Evolutionary conservation across 2,888 invertebrate species (phyloP), one percentile per base, ranked within the genome.

Genomic region (Drosophila pegasa): DNA sequence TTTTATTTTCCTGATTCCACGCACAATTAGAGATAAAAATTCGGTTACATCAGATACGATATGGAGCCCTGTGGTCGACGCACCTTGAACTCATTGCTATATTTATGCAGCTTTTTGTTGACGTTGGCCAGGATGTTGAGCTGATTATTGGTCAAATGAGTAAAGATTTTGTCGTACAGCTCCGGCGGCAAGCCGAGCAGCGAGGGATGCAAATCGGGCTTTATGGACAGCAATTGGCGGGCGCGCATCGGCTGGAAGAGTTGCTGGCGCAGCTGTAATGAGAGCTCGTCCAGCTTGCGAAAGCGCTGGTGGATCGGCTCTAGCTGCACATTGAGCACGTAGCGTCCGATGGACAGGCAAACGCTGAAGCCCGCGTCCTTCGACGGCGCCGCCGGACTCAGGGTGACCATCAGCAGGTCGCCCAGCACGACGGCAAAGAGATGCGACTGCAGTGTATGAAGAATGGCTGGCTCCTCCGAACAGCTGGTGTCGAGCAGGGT

Each of bases 221-320:
- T 64, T 78, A 93, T 89, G 22, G 70, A 56, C 59, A 90, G 80
- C 18, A 95, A 89, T 75, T 95, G 93, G 74, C 93, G 92, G 76
- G 94, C 93, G 56, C 94, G 94, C 40, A 94, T 92, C 29, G 94
- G 94, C 33, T 93, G 91, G 37, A 93, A 82, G 25, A 95, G 75
- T 58, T 92, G 91, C 72, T 95, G 93, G 78, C 94, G 95, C 64
- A 94, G 92, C 58, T 92, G 93, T 38, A 89, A 81, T 9, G 93
- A 92, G 25, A 94, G 90, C 76, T 93, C 93, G 75, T 93, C 93
- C 38, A 94, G 69, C 58, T 91, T 90, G 2, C 89, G 81, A 16
- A 92, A 90, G 10, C 91, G 83, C 16, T 80, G 71, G 31, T 80
- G 70, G 7, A 90, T 31, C 8, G 88, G 85, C 45, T 86, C 80